A percentile compares a stretch with the other conserved stretches of the same genome.
Evolutionary conservation across 2,113 vertebrate species (phyloP).

Genomic region (Hippocampus mohnikei): DNA sequence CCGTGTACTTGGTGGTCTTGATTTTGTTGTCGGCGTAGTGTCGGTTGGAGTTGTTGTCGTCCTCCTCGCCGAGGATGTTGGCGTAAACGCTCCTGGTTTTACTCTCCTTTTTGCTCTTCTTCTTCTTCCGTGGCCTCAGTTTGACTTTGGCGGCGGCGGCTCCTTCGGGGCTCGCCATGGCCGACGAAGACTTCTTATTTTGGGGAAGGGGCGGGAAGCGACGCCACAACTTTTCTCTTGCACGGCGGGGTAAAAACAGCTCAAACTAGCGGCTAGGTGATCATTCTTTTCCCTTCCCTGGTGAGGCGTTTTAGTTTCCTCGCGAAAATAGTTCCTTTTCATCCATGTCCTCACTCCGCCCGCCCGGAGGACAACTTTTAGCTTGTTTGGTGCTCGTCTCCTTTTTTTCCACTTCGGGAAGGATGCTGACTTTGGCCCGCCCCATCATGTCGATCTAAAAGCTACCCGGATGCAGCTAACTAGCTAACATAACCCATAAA

Average conservation of each 20-base stretch:
- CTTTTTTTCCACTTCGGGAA: conserved; percentile 33
- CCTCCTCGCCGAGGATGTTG: conserved; percentile 70
- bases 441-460: conserved; percentile 24
- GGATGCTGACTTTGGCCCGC: conserved; percentile 60
- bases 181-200: conserved; percentile 62
- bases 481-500: background rate
- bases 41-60: conserved; percentile 69
- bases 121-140: conserved; percentile 59
- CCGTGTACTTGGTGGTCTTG: conserved; percentile 94
- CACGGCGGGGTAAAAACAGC: conserved; percentile 12
- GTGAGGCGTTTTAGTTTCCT: conserved; percentile 3
- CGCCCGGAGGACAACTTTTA: conserved; percentile 59
- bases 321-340: conserved; percentile 37
- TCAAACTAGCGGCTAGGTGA: conserved; percentile 51
- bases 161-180: conserved; percentile 62
- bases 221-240: conserved; percentile 22
- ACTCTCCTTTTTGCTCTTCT: conserved; percentile 74
- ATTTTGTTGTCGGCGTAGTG: conserved; percentile 84
- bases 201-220: background rate
- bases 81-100: conserved; percentile 80
- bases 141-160: conserved; percentile 57
- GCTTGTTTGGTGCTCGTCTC: conserved; percentile 53
- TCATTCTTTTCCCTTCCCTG: conserved; percentile 55
- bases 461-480: conserved; percentile 22
- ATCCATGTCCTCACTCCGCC: conserved; percentile 54